A percentile compares a stretch with the other conserved stretches of the same genome.
Evolutionary conservation across 2,888 invertebrate genomes (phyloP).

Genomic region (Maniola hyperantus): DNA sequence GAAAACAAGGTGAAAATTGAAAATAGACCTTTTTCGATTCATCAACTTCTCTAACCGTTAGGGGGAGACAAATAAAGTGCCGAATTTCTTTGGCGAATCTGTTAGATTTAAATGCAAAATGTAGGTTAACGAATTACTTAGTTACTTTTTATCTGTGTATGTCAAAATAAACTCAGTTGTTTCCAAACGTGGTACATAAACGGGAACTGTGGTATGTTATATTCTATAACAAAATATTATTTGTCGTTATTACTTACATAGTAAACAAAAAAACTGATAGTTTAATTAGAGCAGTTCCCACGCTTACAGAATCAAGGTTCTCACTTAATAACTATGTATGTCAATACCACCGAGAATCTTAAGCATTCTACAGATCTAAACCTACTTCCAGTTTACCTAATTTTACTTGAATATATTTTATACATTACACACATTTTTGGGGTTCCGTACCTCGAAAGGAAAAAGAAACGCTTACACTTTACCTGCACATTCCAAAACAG

Average conservation of each 20-base stretch:
- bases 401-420: too few species aligned
- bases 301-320: not conserved
- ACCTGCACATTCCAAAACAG: too few species aligned
- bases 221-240: not conserved
- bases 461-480: too few species aligned
- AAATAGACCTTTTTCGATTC: constrained; percentile 34
- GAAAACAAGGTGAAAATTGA: constrained; percentile 38
- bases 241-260: too few species aligned
- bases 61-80: not conserved
- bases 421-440: too few species aligned
- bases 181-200: not conserved
- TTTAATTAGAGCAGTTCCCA: not conserved
- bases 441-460: too few species aligned
- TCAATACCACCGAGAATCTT: not conserved
- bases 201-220: not conserved
- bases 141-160: not conserved
- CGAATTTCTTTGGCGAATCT: constrained; percentile 2
- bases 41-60: constrained; percentile 28
- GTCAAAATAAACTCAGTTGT: not conserved
- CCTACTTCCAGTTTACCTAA: too few species aligned
- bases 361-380: not conserved
- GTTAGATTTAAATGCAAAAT: constrained; percentile 1
- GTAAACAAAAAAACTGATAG: not conserved
- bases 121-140: not conserved
- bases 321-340: not conserved